Percentiles rank a stretch among this genome's conserved stretches.
Conservation (phyloP, 2,888 invertebrate species). For the Dermolepida albohirtum region DNA sequence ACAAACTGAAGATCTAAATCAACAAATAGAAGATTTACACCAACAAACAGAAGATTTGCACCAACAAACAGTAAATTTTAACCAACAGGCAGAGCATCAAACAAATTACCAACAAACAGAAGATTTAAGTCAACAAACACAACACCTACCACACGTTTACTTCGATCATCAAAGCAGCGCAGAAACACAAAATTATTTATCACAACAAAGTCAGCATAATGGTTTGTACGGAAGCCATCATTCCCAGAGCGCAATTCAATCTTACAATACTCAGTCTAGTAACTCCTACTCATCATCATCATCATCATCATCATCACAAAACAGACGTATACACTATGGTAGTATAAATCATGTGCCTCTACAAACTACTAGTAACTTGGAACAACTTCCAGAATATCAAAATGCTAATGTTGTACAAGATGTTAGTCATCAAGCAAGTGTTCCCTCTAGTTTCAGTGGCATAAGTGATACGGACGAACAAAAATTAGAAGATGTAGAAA, state of each 20-base stretch:
- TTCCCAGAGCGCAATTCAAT: constrained; percentile 2
- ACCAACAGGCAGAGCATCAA: not conserved
- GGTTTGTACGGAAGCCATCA: constrained; percentile 44
- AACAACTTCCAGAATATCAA: constrained; percentile 40
- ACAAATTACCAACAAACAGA: constrained; percentile 40
- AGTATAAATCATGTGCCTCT: constrained; percentile 1
- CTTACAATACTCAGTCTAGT: constrained; percentile 2
- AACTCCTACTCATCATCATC: not conserved
- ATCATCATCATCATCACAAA: constrained; percentile 2
- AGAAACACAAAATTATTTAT: constrained; percentile 28
- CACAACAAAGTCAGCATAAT: constrained; percentile 28
- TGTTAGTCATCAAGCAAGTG: constrained; percentile 44
- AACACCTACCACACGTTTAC: not conserved
- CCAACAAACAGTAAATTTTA: constrained; percentile 43
- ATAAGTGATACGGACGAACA: not conserved
- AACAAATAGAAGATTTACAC: constrained; percentile 50
- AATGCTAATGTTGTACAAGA: constrained; percentile 45
- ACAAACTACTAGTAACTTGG: constrained; percentile 43
- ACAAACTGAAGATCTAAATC: constrained; percentile 51
- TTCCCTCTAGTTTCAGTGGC: not conserved
- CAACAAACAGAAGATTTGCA: not conserved
- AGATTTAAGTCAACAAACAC: constrained; percentile 46
- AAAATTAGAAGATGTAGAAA: constrained; percentile 14
- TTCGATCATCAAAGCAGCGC: constrained; percentile 45
- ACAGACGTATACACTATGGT: constrained; percentile 7